phyloP scores from a whole-genome alignment of 2,113 vertebrate species.

The Telmatochromis brichardi region DNA sequence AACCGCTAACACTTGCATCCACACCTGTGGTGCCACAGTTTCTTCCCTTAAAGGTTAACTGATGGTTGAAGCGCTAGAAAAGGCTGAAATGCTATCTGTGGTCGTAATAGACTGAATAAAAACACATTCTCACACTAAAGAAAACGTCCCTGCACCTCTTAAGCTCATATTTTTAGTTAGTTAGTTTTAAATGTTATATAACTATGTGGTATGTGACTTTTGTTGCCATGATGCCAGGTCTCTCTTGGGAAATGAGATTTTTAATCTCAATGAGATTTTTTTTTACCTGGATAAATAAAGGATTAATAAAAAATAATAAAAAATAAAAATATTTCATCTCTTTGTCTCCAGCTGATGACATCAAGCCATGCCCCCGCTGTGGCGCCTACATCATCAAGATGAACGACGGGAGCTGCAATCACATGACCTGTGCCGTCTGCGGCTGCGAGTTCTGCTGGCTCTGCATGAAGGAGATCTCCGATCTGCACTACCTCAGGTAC shows the following conservation, averaged over 20 bases:
- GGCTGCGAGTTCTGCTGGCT: constrained; percentile 99
- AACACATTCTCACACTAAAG: rapidly evolving
- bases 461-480: constrained; percentile 99
- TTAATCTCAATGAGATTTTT: too few relatives aligned
- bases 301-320: too few relatives aligned
- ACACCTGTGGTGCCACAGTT: neutral
- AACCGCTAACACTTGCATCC: neutral
- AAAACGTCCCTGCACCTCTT: rapidly evolving
- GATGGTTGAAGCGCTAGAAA: neutral
- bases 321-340: neutral
- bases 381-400: constrained; percentile 99
- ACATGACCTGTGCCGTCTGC: constrained; percentile 97
- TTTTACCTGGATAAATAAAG: too few relatives aligned
- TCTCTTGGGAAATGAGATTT: too few relatives aligned
- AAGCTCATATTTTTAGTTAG: neutral
- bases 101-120: neutral
- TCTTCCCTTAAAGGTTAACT: neutral
- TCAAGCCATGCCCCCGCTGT: constrained; percentile 96
- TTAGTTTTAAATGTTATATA: too few relatives aligned
- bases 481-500: constrained; percentile 98
- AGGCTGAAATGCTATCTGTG: neutral
- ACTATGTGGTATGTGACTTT: too few relatives aligned
- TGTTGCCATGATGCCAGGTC: too few relatives aligned
- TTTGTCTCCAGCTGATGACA: constrained; percentile 82
- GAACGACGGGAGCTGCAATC: constrained; percentile 98